phyloP scores from a whole-genome alignment of 2,888 invertebrate genomes.

The Leptinotarsa peninsularis region DNA sequence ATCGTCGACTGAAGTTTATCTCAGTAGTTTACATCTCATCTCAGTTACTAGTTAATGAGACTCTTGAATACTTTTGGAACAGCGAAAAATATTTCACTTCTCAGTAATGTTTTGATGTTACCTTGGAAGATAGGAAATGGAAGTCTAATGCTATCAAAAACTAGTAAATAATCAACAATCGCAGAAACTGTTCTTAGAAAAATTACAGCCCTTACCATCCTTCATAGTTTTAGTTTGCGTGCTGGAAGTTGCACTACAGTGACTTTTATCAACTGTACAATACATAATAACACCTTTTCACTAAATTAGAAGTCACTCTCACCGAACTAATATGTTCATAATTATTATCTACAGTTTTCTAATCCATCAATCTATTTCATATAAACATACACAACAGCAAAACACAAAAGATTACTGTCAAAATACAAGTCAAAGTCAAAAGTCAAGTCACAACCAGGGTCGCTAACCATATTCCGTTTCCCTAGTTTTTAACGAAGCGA shows the following conservation, averaged over 20 bases:
- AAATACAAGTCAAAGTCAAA: not conserved
- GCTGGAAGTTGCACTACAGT: slow-evolving; percentile 77
- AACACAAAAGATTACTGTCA: slow-evolving; percentile 12
- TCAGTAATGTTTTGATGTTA: no score
- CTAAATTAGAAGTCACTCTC: slow-evolving; percentile 69
- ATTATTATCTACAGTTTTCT: slow-evolving; percentile 46
- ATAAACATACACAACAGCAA: slow-evolving; percentile 8
- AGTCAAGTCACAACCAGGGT: not conserved
- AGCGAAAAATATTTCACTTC: no score
- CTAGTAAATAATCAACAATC: no score
- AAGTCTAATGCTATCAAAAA: no score
- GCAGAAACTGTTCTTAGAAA: not conserved
- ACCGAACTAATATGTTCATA: slow-evolving; percentile 72
- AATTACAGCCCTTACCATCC: slow-evolving; percentile 74
- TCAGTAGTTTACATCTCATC: no score
- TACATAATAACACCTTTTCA: slow-evolving; percentile 71
- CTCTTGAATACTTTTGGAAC: no score
- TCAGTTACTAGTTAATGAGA: no score
- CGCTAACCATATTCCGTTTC: no score
- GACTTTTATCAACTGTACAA: slow-evolving; percentile 81
- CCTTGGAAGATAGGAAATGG: no score
- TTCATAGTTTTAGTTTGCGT: slow-evolving; percentile 78
- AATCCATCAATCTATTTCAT: not conserved
- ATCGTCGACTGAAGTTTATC: no score
- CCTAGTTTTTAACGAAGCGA: no score